These are phyloP conservation scores for Oncorhynchus masou DNA, from an alignment of 2,113 vertebrate species.

Conservation along the genomic window DNA sequence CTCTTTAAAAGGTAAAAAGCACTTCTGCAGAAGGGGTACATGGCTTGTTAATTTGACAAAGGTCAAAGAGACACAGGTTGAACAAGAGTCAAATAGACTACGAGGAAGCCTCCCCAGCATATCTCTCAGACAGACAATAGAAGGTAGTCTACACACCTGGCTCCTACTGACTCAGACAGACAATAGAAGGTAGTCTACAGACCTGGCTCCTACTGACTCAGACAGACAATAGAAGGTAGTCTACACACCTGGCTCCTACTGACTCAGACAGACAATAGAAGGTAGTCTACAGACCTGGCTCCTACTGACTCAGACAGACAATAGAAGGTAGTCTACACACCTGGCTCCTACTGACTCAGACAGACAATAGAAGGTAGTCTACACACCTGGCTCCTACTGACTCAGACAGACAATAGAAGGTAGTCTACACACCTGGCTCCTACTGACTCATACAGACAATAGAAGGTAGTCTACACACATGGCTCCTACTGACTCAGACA, in stretches of 20 bases:
- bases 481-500: not conserved
- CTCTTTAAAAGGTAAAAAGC: not conserved
- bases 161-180: not conserved
- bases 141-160: constrained; percentile 76
- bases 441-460: no score
- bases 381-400: constrained; percentile 76
- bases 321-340: constrained; percentile 62
- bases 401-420: not conserved
- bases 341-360: constrained; percentile 61
- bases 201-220: constrained; percentile 72
- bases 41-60: not conserved
- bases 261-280: no score
- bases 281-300: no score
- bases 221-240: not conserved
- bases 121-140: not conserved
- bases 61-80: no score
- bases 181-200: constrained; percentile 37
- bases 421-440: constrained; percentile 77
- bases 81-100: no score
- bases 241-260: constrained; percentile 77
- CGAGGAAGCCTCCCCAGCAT: no score
- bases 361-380: not conserved
- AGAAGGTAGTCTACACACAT: no score
- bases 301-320: not conserved
- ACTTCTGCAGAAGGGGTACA: not conserved